These are phyloP conservation scores for Scortum barcoo DNA, from an alignment of 2,113 vertebrate genomes.

Conservation along the genomic window DNA sequence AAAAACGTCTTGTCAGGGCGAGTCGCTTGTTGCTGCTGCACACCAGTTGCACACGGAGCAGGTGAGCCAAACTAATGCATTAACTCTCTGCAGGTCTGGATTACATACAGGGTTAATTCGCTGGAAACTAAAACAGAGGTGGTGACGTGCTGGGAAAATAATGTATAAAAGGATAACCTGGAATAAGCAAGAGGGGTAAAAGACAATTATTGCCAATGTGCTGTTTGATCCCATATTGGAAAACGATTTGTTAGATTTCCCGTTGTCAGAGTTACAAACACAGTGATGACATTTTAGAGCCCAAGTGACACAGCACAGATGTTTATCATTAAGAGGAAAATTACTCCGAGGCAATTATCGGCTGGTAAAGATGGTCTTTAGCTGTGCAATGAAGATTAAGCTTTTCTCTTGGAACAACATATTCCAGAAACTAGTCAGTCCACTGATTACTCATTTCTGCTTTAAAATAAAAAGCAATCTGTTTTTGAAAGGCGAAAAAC, in stretches of 20 bases:
- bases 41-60: constrained; percentile 22
- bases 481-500: constrained; percentile 22
- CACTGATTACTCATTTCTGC: constrained; percentile 17
- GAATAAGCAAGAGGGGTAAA: constrained; percentile 14
- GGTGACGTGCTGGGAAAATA: constrained; percentile 37
- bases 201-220: constrained; percentile 22
- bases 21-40: neutral
- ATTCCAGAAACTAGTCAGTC: constrained; percentile 5
- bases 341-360: constrained; percentile 7
- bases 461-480: constrained; percentile 23
- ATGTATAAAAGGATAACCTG: constrained; percentile 25
- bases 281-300: constrained; percentile 4
- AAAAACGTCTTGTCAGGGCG: constrained; percentile 23
- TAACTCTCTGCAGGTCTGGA: constrained; percentile 23
- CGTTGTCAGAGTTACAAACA: constrained; percentile 21
- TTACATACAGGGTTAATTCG: constrained; percentile 33
- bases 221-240: constrained; percentile 35
- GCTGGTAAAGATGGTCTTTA: constrained; percentile 5
- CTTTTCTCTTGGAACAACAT: constrained; percentile 8
- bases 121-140: constrained; percentile 53
- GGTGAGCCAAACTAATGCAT: constrained; percentile 42
- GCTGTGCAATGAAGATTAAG: neutral
- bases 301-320: constrained; percentile 33
- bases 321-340: constrained; percentile 46
- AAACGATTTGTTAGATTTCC: constrained; percentile 12